Evolutionary conservation across 2,888 invertebrate genomes (phyloP).

Genomic region (Penaeus monodon): DNA sequence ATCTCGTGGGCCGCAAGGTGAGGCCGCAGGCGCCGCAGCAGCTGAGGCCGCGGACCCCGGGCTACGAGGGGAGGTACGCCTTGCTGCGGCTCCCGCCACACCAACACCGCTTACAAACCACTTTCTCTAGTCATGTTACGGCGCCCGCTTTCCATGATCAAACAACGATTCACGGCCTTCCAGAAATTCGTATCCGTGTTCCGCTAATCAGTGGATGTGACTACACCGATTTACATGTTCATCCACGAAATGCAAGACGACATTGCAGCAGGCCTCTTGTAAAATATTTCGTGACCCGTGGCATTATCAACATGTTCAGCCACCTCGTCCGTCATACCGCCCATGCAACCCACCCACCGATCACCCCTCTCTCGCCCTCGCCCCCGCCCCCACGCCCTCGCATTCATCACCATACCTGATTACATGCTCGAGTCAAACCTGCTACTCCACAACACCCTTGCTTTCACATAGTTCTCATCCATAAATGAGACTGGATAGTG

Average conservation of each 20-base stretch:
- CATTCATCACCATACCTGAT: background rate
- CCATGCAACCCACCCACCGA: background rate
- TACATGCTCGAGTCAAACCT: background rate
- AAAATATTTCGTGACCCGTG: background rate
- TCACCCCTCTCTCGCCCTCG: background rate
- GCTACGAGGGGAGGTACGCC: slow-evolving; percentile 39
- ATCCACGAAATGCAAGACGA: background rate
- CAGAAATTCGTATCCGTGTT: too few relatives aligned
- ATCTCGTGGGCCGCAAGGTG: slow-evolving; percentile 43
- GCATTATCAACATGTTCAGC: slow-evolving; percentile 7
- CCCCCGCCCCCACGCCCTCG: background rate
- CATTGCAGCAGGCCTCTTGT: background rate
- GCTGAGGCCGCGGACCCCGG: slow-evolving; percentile 8
- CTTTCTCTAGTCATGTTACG: too few relatives aligned
- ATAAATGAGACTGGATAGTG: background rate
- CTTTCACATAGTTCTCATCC: background rate
- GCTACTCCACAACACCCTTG: background rate
- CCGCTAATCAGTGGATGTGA: too few relatives aligned
- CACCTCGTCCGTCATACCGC: slow-evolving; percentile 1
- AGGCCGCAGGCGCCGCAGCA: slow-evolving; percentile 43
- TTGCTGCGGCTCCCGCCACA: slow-evolving; percentile 30
- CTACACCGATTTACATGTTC: too few relatives aligned
- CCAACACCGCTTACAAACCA: background rate
- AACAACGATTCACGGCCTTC: too few relatives aligned
- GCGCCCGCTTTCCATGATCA: background rate